Evolutionary conservation across 2,888 invertebrate genomes (phyloP), one percentile per base, ranked within the genome.

Genomic region (Mythimna loreyi): DNA sequence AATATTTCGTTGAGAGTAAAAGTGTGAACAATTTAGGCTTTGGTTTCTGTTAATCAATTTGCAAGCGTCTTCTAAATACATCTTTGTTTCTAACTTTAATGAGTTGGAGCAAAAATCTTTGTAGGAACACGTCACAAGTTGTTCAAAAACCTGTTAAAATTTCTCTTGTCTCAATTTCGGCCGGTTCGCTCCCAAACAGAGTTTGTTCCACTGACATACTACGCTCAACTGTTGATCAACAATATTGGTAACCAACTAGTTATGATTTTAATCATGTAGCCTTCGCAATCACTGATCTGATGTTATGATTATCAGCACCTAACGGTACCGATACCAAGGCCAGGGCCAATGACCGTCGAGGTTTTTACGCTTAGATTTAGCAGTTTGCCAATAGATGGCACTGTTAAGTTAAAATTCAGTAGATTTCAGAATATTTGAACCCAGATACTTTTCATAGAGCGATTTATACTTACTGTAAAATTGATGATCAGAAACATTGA

Each of bases 321-420:
- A 89, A 87, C 86, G 84, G 86, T 88, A 89, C 72, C 78, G 21
- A 40, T 50, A 52, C 19, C 72, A 86, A 86, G 83, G 86, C 77
- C 89, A 89, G 87, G 87, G 89, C 86, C 83, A 77, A 82, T 85
- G 86, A 78, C 85, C 85, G 78, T 62, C 11, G 25, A 21, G 1
- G 49, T 47, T 33, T 47, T 53, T 43, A n/a, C 47, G 19, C 11
- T 30, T 7, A 3, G 69, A 83, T 85, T 80, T 11, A 56, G n/a
- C 9, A 36, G 8, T 5, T 47, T 30, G 23, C 19, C 76, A 72
- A 75, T 78, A 91, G 89, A 88, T 90, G 90, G 73, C 88, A 81
- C 78, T 87, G 70, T 65, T 8, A 58, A 30, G 11, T 64, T 74
- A 77, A 85, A 82, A 75, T 85, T 71, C 78, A 85, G 55, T 86